A percentile compares a stretch with the other conserved stretches of the same genome.
These are phyloP conservation scores for Epirrhoe alternata DNA, from an alignment of 2,888 invertebrate genomes.

Conservation along the genomic window DNA sequence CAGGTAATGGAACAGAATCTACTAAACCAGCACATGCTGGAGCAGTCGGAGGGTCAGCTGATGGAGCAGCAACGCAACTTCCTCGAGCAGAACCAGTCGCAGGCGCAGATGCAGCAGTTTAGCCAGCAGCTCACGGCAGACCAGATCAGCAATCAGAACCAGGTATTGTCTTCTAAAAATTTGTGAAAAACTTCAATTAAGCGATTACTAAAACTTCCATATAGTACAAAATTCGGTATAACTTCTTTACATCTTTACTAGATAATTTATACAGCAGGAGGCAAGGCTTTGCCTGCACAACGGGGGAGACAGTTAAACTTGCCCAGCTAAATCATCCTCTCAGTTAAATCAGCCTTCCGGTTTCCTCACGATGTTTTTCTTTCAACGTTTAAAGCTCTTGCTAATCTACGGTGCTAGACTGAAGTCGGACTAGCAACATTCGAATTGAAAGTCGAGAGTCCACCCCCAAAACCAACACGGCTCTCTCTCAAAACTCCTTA, in stretches of 20 bases:
- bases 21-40: slow-evolving; percentile 77
- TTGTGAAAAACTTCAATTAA: background rate
- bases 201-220: too few species aligned
- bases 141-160: slow-evolving; percentile 73
- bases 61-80: slow-evolving; percentile 71
- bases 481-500: background rate
- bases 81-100: slow-evolving; percentile 62
- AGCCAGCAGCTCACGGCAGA: slow-evolving; percentile 74
- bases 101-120: slow-evolving; percentile 65
- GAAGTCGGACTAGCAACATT: background rate
- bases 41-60: slow-evolving; percentile 70
- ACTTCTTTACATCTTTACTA: too few species aligned
- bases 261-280: too few species aligned
- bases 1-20: slow-evolving; percentile 80
- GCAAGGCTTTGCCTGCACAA: too few species aligned
- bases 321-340: too few species aligned
- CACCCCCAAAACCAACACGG: too few species aligned
- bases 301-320: too few species aligned
- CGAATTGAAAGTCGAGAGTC: too few species aligned
- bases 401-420: too few species aligned
- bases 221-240: too few species aligned
- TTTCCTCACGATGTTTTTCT: too few species aligned
- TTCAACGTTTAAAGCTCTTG: background rate
- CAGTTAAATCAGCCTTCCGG: too few species aligned
- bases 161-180: slow-evolving; percentile 38